Evolutionary conservation across 1,140 invertebrate species (phyloP).

Genomic region (Piezodorus guildinii): DNA sequence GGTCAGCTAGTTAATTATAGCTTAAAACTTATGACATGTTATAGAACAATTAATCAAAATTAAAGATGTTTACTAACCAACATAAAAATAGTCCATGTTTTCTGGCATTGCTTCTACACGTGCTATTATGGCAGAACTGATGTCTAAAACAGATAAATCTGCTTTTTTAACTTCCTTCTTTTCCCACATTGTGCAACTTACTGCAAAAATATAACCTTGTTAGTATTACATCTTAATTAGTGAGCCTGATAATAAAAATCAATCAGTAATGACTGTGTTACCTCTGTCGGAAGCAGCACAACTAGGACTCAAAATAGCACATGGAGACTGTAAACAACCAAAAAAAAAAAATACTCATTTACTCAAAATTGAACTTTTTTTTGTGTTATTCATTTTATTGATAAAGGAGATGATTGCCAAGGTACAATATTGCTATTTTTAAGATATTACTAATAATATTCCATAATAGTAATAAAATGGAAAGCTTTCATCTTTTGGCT

Average conservation of each 20-base stretch:
- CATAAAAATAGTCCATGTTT: constrained; percentile 70
- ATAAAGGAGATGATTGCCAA: too few relatives aligned
- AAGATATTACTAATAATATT: too few relatives aligned
- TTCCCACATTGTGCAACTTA: constrained; percentile 92
- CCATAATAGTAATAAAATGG: too few relatives aligned
- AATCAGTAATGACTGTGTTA: constrained; percentile 33
- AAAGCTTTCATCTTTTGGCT: too few relatives aligned
- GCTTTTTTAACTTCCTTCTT: constrained; percentile 77
- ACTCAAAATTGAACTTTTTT: neutral
- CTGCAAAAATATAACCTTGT: constrained; percentile 36
- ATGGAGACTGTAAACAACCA: constrained; percentile 40
- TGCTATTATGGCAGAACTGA: constrained; percentile 83
- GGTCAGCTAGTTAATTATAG: too few relatives aligned
- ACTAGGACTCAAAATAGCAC: constrained; percentile 56
- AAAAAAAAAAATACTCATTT: neutral
- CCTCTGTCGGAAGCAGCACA: constrained; percentile 59
- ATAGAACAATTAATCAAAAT: too few relatives aligned
- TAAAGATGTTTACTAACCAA: constrained; percentile 35
- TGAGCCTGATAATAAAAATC: neutral
- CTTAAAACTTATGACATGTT: too few relatives aligned
- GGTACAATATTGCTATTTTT: too few relatives aligned
- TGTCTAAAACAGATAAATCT: constrained; percentile 83
- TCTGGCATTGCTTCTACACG: constrained; percentile 74
- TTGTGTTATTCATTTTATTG: too few relatives aligned
- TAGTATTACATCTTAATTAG: too few relatives aligned